Evolutionary conservation across 2,797 vertebrate genomes (phyloP).

Genomic region (Glossophaga mutica): DNA sequence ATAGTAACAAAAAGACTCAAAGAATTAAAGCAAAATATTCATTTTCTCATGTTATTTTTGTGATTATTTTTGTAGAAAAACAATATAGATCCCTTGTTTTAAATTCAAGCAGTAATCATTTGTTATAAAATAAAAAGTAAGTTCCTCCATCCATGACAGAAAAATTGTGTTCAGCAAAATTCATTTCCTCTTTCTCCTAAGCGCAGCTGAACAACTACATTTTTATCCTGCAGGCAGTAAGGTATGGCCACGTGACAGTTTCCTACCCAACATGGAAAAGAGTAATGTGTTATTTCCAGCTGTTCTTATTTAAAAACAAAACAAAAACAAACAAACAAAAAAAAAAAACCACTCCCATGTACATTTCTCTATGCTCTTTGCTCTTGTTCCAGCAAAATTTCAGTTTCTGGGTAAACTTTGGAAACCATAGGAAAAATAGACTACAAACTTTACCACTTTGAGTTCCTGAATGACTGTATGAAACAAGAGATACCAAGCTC

Average conservation of each 20-base stretch:
- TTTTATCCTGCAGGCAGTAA: neutral
- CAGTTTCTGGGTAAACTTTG: neutral
- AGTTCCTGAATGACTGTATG: neutral
- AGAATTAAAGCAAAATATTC: neutral
- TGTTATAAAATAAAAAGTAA: neutral
- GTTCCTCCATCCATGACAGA: neutral
- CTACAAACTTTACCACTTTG: neutral
- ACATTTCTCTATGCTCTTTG: neutral
- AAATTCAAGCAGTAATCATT: neutral
- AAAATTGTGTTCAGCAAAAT: neutral
- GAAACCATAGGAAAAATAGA: neutral
- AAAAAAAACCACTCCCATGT: neutral
- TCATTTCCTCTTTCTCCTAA: neutral
- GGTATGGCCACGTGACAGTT: neutral
- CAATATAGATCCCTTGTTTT: neutral
- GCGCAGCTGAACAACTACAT: neutral
- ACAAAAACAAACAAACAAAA: neutral
- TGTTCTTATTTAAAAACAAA: neutral
- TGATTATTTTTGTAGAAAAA: neutral
- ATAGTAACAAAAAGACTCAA: neutral
- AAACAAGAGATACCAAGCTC: neutral
- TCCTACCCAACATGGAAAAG: neutral
- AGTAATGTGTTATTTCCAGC: neutral
- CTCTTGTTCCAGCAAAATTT: neutral
- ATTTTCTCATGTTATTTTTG: neutral